Evolutionary conservation across 1,140 invertebrate genomes (phyloP).

Genomic region (Drosophila pallidifrons): DNA sequence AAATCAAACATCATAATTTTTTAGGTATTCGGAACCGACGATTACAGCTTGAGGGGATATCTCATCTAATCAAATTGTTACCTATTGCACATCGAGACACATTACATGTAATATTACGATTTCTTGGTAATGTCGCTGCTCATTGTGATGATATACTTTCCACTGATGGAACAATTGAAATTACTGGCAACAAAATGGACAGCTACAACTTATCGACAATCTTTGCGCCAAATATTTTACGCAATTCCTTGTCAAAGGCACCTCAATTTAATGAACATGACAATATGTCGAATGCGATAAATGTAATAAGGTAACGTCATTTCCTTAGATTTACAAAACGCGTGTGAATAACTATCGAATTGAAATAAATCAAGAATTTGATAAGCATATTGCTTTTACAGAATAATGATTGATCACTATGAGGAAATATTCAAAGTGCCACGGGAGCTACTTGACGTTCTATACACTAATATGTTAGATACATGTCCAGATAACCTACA

Average conservation of each 20-base stretch:
- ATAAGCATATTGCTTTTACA: conserved; percentile 19
- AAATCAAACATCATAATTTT: not conserved
- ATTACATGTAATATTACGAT: conserved; percentile 91
- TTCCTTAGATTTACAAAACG: too few relatives aligned
- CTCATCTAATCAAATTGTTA: conserved; percentile 93
- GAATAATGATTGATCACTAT: conserved; percentile 92
- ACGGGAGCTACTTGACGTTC: conserved; percentile 92
- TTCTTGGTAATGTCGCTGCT: conserved; percentile 92
- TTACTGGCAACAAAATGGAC: conserved; percentile 96
- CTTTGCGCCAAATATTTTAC: conserved; percentile 97
- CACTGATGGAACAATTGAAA: conserved; percentile 51
- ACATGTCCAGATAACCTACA: conserved; percentile 91
- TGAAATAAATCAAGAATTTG: too few relatives aligned
- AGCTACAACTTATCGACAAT: conserved; percentile 95
- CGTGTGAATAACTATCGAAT: too few relatives aligned
- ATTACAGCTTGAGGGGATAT: conserved; percentile 92
- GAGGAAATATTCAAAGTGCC: conserved; percentile 91
- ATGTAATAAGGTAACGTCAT: conserved; percentile 88
- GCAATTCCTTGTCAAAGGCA: conserved; percentile 88
- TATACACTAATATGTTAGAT: conserved; percentile 94
- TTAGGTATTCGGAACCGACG: conserved; percentile 92
- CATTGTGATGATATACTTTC: conserved; percentile 76
- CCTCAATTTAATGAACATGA: conserved; percentile 57
- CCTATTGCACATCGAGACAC: conserved; percentile 95
- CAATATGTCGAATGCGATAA: conserved; percentile 90